Conservation (phyloP, 1,140 invertebrate genomes). For the Drosophila chauvacae region DNA sequence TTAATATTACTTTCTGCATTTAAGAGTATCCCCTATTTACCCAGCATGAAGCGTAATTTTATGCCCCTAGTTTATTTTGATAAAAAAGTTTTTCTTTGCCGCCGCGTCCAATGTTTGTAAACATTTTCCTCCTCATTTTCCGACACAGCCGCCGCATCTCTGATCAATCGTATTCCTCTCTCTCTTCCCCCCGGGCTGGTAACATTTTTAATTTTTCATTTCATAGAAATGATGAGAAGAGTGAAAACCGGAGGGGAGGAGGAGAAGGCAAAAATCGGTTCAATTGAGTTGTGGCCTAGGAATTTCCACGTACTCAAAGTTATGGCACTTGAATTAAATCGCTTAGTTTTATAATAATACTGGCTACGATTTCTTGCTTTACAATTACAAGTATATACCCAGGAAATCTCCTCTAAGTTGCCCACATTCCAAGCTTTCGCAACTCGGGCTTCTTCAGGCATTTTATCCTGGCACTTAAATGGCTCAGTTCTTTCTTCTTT, state of each 20-base stretch:
- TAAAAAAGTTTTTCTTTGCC: slow-evolving; percentile 27
- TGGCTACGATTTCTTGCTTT: background rate
- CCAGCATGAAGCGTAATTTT: background rate
- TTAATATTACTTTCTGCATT: background rate
- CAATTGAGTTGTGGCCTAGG: slow-evolving; percentile 15
- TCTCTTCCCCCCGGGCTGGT: background rate
- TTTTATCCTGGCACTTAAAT: slow-evolving; percentile 9
- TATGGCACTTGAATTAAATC: slow-evolving; percentile 6
- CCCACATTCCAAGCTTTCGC: slow-evolving; percentile 3
- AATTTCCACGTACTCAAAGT: slow-evolving; percentile 4
- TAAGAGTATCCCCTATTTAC: slow-evolving; percentile 12
- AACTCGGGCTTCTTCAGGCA: background rate
- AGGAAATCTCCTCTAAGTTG: background rate
- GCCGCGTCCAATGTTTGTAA: slow-evolving; percentile 48
- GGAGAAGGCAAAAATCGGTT: background rate
- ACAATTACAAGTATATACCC: background rate
- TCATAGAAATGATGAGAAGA: background rate
- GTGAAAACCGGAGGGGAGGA: background rate
- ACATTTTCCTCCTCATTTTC: slow-evolving; percentile 12
- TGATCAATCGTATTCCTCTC: slow-evolving; percentile 1
- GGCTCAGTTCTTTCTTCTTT: background rate
- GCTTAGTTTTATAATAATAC: background rate
- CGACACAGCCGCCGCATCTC: background rate
- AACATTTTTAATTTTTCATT: slow-evolving; percentile 32
- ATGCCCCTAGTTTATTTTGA: slow-evolving; percentile 37